Base-by-base conservation (phyloP, 2,888 invertebrate genomes). In the Drosophila limbata region DNA sequence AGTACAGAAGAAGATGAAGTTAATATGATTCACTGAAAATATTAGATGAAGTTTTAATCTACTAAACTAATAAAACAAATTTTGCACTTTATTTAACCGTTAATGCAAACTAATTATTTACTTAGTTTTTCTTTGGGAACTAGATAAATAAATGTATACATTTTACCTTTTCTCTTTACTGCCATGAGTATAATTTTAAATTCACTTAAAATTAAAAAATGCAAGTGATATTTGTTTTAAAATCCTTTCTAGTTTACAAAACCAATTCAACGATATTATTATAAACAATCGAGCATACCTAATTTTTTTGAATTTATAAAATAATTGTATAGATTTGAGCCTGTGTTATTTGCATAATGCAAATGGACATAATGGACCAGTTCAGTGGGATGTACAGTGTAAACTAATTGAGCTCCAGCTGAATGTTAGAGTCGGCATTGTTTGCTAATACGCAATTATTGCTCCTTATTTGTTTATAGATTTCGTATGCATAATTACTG, bases 401-500 rank as follows among this genome's bases (percentile, higher is more conserved):
- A 25, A 25, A 42, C 19, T 35, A 51, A 35, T 35, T 21, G n/a
- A 21, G n/a, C 4, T 21, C 4, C n/a, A 35, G 35, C 19, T 51
- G 9, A n/a, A n/a, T 9, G 21, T 11, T 11, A 42, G 11, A 10
- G 5, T 19, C 4, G 33, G 44, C 31, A 44, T 55, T 55, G 55
- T 55, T 55, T 21, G 55, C 42, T 44, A 55, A 55, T 44, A 55
- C 44, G 51, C 72, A 69, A 74, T 63, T 50, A 68, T 53, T 82
- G 66, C 40, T 69, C 68, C 65, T 59, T 88, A 79, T 81, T 79
- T 84, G 73, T 69, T 88, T 77, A 73, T 65, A 62, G 52, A 57
- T 84, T 85, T 68, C 76, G 73, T 72, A 67, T 79, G 78, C 84
- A 81, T 81, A 87, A 87, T 83, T 84, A 84, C 70, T 67, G 65